Evolutionary conservation across 1,140 invertebrate genomes (phyloP).

Genomic region (Drosophila azteca): DNA sequence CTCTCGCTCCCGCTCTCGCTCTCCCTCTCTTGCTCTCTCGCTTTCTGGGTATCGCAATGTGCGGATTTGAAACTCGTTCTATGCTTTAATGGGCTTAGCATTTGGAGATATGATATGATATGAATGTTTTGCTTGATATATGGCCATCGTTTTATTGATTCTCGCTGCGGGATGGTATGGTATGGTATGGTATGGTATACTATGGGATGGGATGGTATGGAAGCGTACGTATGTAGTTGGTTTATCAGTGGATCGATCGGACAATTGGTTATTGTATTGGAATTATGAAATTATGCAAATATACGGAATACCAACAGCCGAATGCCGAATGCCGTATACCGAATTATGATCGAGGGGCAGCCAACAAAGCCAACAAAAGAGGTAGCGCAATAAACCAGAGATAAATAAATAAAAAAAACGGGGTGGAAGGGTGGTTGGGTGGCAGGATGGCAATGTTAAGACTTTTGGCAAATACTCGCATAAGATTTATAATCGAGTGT

Average conservation of each 20-base stretch:
- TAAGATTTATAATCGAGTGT: slow-evolving; percentile 67
- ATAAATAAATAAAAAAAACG: background rate
- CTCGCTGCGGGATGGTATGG: slow-evolving; percentile 6
- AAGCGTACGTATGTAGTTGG: background rate
- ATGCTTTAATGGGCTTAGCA: slow-evolving; percentile 32
- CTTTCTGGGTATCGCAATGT: no score
- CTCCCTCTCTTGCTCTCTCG: no score
- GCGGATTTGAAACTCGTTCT: slow-evolving; percentile 53
- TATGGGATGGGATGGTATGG: slow-evolving; percentile 19
- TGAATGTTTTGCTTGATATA: slow-evolving; percentile 53
- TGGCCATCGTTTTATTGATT: slow-evolving; percentile 55
- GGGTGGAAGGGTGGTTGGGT: no score
- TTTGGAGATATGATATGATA: slow-evolving; percentile 3
- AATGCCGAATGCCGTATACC: slow-evolving; percentile 8
- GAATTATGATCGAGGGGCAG: slow-evolving; percentile 50
- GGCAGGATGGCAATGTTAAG: slow-evolving; percentile 61
- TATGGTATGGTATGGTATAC: no score
- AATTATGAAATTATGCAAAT: slow-evolving; percentile 82
- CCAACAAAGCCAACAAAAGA: slow-evolving; percentile 11
- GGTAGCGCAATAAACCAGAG: no score
- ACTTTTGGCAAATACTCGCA: slow-evolving; percentile 60
- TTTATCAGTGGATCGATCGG: slow-evolving; percentile 50
- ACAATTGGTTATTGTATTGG: slow-evolving; percentile 62
- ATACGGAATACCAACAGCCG: no score
- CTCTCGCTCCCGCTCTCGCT: no score